These are phyloP conservation scores for Orthosia incerta DNA, from an alignment of 2,888 invertebrate species.

Conservation along the genomic window DNA sequence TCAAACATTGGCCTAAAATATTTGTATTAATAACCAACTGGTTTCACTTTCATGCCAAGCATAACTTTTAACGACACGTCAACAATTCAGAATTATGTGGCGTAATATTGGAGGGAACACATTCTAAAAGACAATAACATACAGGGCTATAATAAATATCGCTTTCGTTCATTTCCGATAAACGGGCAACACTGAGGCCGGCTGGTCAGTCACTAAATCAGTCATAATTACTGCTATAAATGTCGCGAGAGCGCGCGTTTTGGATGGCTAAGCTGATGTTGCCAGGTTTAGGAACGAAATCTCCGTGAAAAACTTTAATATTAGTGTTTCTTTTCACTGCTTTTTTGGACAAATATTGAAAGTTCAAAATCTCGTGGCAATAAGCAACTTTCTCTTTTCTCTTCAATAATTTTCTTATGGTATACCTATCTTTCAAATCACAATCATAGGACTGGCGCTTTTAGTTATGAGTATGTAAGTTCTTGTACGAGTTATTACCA, in stretches of 20 bases:
- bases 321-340: not conserved
- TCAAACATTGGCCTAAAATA: constrained; percentile 3
- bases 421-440: not conserved
- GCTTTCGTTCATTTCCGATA: constrained; percentile 59
- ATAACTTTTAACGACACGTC: constrained; percentile 44
- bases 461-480: not conserved
- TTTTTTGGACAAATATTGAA: not conserved
- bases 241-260: constrained; percentile 55
- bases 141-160: constrained; percentile 54
- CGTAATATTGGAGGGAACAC: constrained; percentile 50
- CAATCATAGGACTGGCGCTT: not conserved
- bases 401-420: too few species aligned
- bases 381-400: too few species aligned
- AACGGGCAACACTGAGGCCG: constrained; percentile 60
- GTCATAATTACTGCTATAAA: constrained; percentile 74
- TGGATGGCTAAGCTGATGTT: constrained; percentile 53
- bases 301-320: not conserved
- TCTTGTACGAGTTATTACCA: too few species aligned
- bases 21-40: constrained; percentile 6
- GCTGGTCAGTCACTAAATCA: constrained; percentile 70
- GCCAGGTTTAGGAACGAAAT: constrained; percentile 14
- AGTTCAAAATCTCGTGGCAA: too few species aligned
- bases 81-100: constrained; percentile 44
- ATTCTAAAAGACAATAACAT: constrained; percentile 58
- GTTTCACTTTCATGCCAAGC: constrained; percentile 16